These are phyloP conservation scores for Ctenicera cuprea DNA, from an alignment of 2,888 invertebrate species.

Conservation along the genomic window DNA sequence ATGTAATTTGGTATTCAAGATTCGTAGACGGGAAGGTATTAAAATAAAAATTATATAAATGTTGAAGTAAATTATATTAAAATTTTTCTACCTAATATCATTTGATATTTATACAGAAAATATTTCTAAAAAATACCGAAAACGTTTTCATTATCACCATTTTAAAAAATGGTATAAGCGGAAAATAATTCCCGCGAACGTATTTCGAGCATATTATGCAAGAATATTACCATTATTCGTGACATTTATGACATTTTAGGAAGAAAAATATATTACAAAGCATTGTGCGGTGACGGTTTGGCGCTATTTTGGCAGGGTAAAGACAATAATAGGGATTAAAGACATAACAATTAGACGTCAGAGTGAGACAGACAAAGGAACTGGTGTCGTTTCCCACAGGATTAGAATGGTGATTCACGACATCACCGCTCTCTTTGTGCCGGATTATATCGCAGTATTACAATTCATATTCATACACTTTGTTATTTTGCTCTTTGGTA, in stretches of 20 bases:
- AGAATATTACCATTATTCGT: slow-evolving; percentile 54
- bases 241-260: slow-evolving; percentile 64
- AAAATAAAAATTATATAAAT: neutral
- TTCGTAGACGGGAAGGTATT: neutral
- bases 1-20: neutral
- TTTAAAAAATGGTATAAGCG: slow-evolving; percentile 43
- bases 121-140: slow-evolving; percentile 38
- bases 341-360: slow-evolving; percentile 69
- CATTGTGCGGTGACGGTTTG: slow-evolving; percentile 69
- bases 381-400: slow-evolving; percentile 71
- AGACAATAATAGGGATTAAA: slow-evolving; percentile 72
- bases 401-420: slow-evolving; percentile 72
- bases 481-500: slow-evolving; percentile 44
- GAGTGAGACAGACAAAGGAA: slow-evolving; percentile 59
- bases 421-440: slow-evolving; percentile 50
- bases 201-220: slow-evolving; percentile 54
- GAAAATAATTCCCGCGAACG: slow-evolving; percentile 50
- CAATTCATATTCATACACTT: slow-evolving; percentile 46
- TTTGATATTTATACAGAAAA: slow-evolving; percentile 37
- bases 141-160: slow-evolving; percentile 45
- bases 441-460: slow-evolving; percentile 49
- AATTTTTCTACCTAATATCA: slow-evolving; percentile 19
- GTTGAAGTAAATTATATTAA: neutral
- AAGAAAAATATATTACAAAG: slow-evolving; percentile 62
- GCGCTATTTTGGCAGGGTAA: slow-evolving; percentile 68